Evolutionary conservation across 2,888 invertebrate species (phyloP).

Genomic region (Ischnus inquisitorius): DNA sequence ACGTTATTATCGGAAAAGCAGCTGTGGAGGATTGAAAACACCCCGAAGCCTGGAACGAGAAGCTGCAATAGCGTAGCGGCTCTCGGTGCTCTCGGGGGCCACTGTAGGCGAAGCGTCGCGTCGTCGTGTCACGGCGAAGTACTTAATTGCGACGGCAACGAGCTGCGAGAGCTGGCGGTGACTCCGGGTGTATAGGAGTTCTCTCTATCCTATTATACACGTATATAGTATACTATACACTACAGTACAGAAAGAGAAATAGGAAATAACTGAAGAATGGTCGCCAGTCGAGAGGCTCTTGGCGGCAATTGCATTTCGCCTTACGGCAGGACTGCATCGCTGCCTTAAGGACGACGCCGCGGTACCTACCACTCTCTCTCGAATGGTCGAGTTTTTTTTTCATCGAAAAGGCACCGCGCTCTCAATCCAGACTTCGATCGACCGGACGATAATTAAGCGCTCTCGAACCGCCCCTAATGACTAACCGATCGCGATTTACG

Average conservation of each 20-base stretch:
- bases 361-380: constrained; percentile 40
- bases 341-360: constrained; percentile 46
- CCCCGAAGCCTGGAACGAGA: constrained; percentile 36
- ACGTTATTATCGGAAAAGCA: constrained; percentile 65
- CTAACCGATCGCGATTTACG: constrained; percentile 80
- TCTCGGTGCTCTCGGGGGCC: constrained; percentile 8
- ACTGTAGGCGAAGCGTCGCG: constrained; percentile 46
- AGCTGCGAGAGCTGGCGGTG: constrained; percentile 61
- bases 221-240: not conserved
- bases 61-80: constrained; percentile 7
- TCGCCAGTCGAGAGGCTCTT: constrained; percentile 50
- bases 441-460: constrained; percentile 79
- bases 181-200: constrained; percentile 36
- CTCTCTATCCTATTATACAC: constrained; percentile 18
- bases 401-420: constrained; percentile 36
- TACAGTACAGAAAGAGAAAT: constrained; percentile 55
- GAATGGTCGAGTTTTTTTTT: constrained; percentile 28
- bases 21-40: constrained; percentile 63
- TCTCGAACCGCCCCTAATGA: constrained; percentile 78
- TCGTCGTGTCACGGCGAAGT: constrained; percentile 64
- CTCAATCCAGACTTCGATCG: constrained; percentile 74
- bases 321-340: constrained; percentile 42
- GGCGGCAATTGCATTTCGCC: constrained; percentile 49
- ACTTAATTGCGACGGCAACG: constrained; percentile 66
- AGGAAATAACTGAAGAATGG: constrained; percentile 60